phyloP scores from a whole-genome alignment of 2,888 invertebrate species.

The Nymphalis polychloros region DNA sequence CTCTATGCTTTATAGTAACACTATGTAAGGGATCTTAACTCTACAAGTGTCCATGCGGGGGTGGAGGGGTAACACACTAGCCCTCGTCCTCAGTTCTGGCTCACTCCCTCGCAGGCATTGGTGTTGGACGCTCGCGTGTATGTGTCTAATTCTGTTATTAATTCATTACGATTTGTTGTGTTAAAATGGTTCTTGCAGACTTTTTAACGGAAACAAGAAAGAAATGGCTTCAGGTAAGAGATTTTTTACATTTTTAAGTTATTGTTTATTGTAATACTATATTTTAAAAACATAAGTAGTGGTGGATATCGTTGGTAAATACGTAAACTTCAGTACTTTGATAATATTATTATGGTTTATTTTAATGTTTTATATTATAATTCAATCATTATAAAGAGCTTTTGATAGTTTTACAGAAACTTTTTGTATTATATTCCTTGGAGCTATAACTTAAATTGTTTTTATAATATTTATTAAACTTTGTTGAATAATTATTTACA shows the following conservation, averaged over 20 bases:
- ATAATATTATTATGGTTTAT: too few species aligned
- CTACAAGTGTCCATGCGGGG: conserved; percentile 14
- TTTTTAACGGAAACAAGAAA: conserved; percentile 73
- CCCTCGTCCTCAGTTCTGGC: conserved; percentile 16
- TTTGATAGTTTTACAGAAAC: too few species aligned
- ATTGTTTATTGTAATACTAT: too few species aligned
- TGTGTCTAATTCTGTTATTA: conserved; percentile 2
- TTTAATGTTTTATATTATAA: too few species aligned
- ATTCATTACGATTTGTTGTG: conserved; percentile 18
- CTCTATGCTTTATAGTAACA: neutral
- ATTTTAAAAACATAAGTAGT: too few species aligned
- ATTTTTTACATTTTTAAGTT: neutral
- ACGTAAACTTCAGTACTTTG: too few species aligned
- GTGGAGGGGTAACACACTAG: conserved; percentile 11
- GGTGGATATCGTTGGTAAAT: too few species aligned
- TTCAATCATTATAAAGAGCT: too few species aligned
- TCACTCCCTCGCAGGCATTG: conserved; percentile 54
- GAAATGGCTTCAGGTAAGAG: conserved; percentile 70
- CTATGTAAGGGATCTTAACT: neutral
- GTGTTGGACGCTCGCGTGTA: conserved; percentile 47
- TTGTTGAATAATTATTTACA: too few species aligned
- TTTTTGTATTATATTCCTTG: too few species aligned
- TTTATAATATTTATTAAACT: too few species aligned
- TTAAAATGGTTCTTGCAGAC: conserved; percentile 70
- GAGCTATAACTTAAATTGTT: too few species aligned